These are phyloP conservation scores for Coenobita brevimanus DNA, from an alignment of 1,140 invertebrate genomes.

Conservation along the genomic window DNA sequence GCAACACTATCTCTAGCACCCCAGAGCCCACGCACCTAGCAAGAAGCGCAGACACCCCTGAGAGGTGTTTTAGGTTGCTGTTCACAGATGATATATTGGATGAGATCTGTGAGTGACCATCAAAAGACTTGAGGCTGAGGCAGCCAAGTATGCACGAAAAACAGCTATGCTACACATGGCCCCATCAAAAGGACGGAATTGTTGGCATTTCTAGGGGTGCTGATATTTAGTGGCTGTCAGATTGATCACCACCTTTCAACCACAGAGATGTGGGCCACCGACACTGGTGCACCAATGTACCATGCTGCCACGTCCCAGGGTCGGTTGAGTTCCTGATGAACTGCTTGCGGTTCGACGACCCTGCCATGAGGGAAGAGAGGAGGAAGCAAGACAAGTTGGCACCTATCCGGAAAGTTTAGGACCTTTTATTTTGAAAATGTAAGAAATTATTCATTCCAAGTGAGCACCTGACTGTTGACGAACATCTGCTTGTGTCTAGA, in stretches of 20 bases:
- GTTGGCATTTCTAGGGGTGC: conserved; percentile 25
- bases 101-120: conserved; percentile 35
- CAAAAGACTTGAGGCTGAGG: conserved; percentile 7
- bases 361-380: conserved; percentile 50
- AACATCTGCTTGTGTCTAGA: too few species aligned
- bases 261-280: conserved; percentile 29
- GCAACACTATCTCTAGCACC: background rate
- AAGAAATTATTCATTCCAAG: conserved; percentile 32
- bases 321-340: conserved; percentile 20
- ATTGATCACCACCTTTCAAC: conserved; percentile 26
- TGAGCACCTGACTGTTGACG: too few species aligned
- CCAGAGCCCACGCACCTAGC: conserved; percentile 20
- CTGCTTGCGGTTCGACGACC: conserved; percentile 70
- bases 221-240: conserved; percentile 32
- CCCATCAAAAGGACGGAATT: conserved; percentile 5
- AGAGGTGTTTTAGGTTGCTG: conserved; percentile 34
- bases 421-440: conserved; percentile 33
- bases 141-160: conserved; percentile 18
- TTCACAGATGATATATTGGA: conserved; percentile 10
- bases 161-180: background rate
- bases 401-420: conserved; percentile 68
- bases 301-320: conserved; percentile 33
- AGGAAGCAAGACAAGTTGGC: conserved; percentile 67
- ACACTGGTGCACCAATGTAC: background rate
- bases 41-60: conserved; percentile 10